These are phyloP conservation scores for Oncorhynchus masou DNA, from an alignment of 2,113 vertebrate species.

Conservation along the genomic window DNA sequence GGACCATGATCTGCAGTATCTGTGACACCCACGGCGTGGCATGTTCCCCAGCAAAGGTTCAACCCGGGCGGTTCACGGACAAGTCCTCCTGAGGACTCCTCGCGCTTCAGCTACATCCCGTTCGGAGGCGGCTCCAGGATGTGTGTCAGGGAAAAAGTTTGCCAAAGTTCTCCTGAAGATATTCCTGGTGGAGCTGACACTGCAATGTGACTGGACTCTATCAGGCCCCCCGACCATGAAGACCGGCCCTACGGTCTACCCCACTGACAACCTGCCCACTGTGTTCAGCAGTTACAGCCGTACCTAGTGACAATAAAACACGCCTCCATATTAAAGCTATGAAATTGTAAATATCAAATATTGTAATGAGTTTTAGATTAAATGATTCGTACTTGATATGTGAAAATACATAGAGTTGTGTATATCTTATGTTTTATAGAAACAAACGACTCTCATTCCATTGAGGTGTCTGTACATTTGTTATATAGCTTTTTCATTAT, in stretches of 20 bases:
- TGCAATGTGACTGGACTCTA: constrained; percentile 90
- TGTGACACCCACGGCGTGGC: constrained; percentile 92
- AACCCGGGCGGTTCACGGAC: constrained; percentile 87
- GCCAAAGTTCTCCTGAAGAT: constrained; percentile 95
- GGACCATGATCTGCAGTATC: constrained; percentile 98
- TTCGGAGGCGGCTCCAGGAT: constrained; percentile 93
- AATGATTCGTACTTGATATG: constrained; percentile 28
- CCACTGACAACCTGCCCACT: constrained; percentile 92
- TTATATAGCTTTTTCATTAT: constrained; percentile 69
- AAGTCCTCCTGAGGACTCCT: constrained; percentile 74
- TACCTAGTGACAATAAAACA: constrained; percentile 40
- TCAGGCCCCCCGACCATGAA: constrained; percentile 95
- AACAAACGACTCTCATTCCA: constrained; percentile 70
- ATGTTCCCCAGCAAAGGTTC: constrained; percentile 91
- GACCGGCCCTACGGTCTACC: constrained; percentile 90
- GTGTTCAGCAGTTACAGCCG: constrained; percentile 82
- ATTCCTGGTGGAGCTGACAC: constrained; percentile 89
- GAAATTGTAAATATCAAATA: constrained; percentile 67
- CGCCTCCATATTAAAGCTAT: background rate
- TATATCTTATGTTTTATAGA: constrained; percentile 64
- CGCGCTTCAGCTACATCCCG: constrained; percentile 93
- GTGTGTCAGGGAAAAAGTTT: constrained; percentile 97
- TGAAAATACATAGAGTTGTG: constrained; percentile 51
- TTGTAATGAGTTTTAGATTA: constrained; percentile 55
- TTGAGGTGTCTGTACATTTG: constrained; percentile 73